phyloP scores from a whole-genome alignment of 2,113 vertebrate species.

The Nothocercus julius region DNA sequence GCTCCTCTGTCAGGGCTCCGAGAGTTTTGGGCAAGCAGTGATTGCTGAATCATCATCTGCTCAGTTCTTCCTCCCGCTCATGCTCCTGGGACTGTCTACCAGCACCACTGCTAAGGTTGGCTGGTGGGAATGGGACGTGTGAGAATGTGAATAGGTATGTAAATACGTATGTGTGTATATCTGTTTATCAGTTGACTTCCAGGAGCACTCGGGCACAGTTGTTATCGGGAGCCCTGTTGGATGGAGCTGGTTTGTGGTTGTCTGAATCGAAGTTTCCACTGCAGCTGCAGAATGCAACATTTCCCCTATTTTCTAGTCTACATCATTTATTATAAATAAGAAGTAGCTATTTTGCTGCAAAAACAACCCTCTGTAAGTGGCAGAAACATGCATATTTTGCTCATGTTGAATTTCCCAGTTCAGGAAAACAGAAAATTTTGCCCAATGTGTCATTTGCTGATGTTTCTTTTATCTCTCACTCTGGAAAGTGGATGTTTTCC shows the following conservation, averaged over 20 bases:
- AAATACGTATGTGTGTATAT: fast-evolving
- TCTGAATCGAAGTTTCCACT: background rate
- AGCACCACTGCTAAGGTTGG: background rate
- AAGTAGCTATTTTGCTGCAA: background rate
- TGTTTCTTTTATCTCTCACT: background rate
- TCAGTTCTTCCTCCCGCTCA: background rate
- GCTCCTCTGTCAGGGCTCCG: fast-evolving
- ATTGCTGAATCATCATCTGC: background rate
- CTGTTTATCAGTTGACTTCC: background rate
- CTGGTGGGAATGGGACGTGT: background rate
- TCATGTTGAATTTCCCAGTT: background rate
- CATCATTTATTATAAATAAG: background rate
- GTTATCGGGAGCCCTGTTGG: background rate
- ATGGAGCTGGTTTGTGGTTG: background rate
- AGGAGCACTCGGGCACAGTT: background rate
- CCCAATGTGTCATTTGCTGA: background rate
- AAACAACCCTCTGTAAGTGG: background rate
- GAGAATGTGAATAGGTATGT: background rate
- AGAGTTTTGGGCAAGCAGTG: background rate
- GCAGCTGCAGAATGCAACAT: background rate
- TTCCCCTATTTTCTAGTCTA: background rate
- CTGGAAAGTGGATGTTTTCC: background rate
- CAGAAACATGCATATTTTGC: background rate
- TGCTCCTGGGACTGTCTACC: background rate
- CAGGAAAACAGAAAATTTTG: background rate